Evolutionary conservation across 2,113 vertebrate genomes (phyloP).

Genomic region (Pteronura brasiliensis): DNA sequence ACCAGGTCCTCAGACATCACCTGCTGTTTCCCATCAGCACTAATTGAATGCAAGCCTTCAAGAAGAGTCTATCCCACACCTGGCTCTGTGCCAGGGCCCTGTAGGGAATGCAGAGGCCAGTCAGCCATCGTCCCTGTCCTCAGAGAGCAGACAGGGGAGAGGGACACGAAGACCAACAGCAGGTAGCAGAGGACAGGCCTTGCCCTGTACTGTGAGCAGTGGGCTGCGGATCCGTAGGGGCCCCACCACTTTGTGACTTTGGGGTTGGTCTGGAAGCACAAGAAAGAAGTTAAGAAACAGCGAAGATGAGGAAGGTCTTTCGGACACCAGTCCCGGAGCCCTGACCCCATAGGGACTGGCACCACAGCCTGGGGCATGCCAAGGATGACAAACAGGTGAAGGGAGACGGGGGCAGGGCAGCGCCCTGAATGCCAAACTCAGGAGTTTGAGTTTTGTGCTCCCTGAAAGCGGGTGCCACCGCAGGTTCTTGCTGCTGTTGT

Average conservation of each 20-base stretch:
- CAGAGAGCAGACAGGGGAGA: neutral
- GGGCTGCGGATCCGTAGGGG: neutral
- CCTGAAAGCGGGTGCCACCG: fast-evolving
- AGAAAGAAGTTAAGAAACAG: neutral
- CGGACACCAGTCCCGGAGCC: no score
- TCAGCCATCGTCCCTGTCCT: neutral
- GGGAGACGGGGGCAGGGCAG: fast-evolving
- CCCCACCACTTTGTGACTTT: fast-evolving
- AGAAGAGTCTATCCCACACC: neutral
- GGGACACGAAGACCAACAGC: neutral
- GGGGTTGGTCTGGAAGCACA: neutral
- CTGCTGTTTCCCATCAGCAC: neutral
- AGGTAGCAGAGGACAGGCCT: neutral
- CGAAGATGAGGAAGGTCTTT: neutral
- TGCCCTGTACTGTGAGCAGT: neutral
- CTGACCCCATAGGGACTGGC: fast-evolving
- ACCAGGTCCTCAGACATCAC: neutral
- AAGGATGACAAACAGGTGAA: neutral
- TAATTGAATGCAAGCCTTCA: neutral
- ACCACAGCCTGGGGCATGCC: neutral
- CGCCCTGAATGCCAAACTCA: neutral
- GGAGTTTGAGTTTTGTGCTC: neutral
- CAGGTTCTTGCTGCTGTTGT: neutral
- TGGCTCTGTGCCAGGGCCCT: no score
- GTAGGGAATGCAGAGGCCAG: neutral